Percentiles rank a stretch among this genome's conserved stretches.
Evolutionary conservation across 2,888 invertebrate genomes (phyloP).

Genomic region (Pterobdella sp.): DNA sequence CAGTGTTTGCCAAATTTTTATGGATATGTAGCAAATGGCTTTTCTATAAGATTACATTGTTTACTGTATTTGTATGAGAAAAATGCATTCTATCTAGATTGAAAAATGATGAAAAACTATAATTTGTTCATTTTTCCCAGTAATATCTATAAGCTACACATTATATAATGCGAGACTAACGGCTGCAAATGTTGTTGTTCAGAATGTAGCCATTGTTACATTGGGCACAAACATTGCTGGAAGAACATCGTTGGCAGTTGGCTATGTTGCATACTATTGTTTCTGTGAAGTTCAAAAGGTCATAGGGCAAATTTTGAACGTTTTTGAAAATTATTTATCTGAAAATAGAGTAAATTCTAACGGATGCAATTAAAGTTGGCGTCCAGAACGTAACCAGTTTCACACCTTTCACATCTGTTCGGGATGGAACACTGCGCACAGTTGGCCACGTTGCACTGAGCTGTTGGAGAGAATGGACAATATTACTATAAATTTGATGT

Average conservation of each 20-base stretch:
- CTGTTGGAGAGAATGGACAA: background rate
- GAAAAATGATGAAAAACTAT: background rate
- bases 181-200: background rate
- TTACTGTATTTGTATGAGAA: too few relatives aligned
- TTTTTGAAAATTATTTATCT: background rate
- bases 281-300: background rate
- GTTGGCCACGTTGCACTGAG: slow-evolving; percentile 14
- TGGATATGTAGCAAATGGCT: too few relatives aligned
- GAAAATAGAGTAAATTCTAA: background rate
- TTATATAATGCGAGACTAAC: background rate
- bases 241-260: too few relatives aligned
- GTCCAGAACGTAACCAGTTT: slow-evolving; percentile 14
- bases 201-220: too few relatives aligned
- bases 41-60: too few relatives aligned
- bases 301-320: background rate
- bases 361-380: slow-evolving; percentile 1
- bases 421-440: slow-evolving; percentile 14
- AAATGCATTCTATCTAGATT: background rate
- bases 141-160: background rate
- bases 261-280: background rate
- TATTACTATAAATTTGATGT: background rate
- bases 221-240: too few relatives aligned
- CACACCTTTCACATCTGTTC: slow-evolving; percentile 19
- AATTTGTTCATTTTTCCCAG: background rate
- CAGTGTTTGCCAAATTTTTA: too few relatives aligned